These are phyloP conservation scores for Balanococcus diminutus DNA, from an alignment of 2,888 invertebrate genomes.

Conservation along the genomic window DNA sequence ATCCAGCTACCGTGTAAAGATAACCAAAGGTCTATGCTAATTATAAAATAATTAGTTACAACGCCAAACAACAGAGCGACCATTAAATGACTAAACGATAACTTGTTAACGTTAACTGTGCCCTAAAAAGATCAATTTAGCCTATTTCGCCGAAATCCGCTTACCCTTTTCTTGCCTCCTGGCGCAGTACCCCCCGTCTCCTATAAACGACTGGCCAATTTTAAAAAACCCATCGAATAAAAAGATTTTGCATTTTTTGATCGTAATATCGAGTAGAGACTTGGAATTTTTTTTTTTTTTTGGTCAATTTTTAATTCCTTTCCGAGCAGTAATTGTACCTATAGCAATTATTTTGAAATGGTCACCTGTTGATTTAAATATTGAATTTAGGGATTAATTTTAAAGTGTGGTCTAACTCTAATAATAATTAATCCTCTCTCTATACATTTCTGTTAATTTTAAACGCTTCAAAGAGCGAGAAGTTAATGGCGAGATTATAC, in stretches of 20 bases:
- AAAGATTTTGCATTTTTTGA: background rate
- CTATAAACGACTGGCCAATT: background rate
- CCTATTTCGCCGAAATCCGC: slow-evolving; percentile 1
- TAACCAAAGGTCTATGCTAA: background rate
- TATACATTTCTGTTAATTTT: background rate
- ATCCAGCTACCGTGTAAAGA: background rate
- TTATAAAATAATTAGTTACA: slow-evolving; percentile 30
- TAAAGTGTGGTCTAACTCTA: background rate
- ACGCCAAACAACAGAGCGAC: background rate
- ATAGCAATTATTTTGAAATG: background rate
- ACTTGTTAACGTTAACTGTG: slow-evolving; percentile 15
- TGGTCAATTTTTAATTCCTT: background rate
- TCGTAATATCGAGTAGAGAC: background rate
- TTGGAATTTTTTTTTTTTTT: too few species aligned
- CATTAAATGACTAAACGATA: slow-evolving; percentile 15
- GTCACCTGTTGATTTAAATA: slow-evolving; percentile 17
- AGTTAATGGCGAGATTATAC: slow-evolving; percentile 21
- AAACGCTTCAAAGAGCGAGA: slow-evolving; percentile 9
- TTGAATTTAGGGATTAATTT: slow-evolving; percentile 10
- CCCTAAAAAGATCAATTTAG: slow-evolving; percentile 9
- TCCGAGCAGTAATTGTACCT: background rate
- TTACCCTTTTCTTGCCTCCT: background rate
- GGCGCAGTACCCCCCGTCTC: too few species aligned
- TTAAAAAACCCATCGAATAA: background rate
- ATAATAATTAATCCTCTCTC: background rate